Base-by-base conservation (phyloP, 2,888 invertebrate species). In the Eupithecia subfuscata region DNA sequence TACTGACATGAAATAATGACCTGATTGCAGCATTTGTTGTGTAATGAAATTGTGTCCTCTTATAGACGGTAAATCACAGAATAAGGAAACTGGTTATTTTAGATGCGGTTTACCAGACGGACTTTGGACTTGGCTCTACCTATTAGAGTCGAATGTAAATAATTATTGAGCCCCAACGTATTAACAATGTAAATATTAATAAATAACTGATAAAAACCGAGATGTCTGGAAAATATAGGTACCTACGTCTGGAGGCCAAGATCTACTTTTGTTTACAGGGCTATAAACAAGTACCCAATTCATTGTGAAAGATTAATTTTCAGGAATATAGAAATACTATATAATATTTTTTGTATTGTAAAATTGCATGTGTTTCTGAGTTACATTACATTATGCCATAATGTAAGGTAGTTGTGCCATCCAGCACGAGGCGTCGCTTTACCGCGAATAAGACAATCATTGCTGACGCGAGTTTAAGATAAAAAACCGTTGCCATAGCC, bases 91-190 rank as follows among this genome's bases (percentile, higher is more conserved):
- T 48, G 5, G 12, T 56, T 22, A 22, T 56, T 22, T 56, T 52
- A 60, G 72, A 30, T 74, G 76, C 65, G 76, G 76, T 76, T 76
- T 71, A 74, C 76, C 74, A 40, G 67, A 12, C 22, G 73, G 40
- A 74, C 76, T 71, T 76, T 70, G 76, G n/a, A 34, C 69, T 11
- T 45, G 56, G 69, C n/a, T 76, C 52, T 71, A n/a, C n/a, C n/a
- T n/a, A 68, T 68, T 56, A 45, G 69, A 60, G n/a, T 4, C 30
- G 25, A 69, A 12, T 45, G 22, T 25, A 22, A 22, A 22, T 52
- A 22, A 4, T 56, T 56, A 56, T 60, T 6, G 52, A 9, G 22
- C 22, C 11, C 22, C 11, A 25, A 60, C 60, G 11, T 60, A 25
- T 60, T 14, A 25, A 60, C 22, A 22, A 56, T 56, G 52, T n/a